Base-by-base conservation (phyloP, 2,888 invertebrate genomes). In the Caenorhabditis wallacei region DNA sequence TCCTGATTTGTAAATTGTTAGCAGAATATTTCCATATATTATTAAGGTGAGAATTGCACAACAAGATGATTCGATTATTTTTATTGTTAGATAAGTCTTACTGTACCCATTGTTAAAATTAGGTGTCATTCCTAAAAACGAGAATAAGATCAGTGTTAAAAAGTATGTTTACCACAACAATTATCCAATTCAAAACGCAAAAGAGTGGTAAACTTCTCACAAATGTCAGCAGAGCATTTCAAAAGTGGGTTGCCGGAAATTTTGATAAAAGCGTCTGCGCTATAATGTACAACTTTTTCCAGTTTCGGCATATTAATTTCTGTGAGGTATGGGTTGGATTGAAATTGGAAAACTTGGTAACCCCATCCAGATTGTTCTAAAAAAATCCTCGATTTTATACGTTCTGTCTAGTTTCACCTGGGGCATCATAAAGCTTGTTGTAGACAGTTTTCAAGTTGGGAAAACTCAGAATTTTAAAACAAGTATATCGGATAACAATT, bases 121-220 rank as follows among this genome's bases (percentile, higher is more conserved):
- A 1, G 78, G 69, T 11, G 70, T 51, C 3, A 63, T 11, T n/a
- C 61, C 59, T 78, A 10, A 61, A 57, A 59, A 72, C 16, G 30
- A 5, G 30, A 5, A 30, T n/a, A 30, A 2, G 7, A 26, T 13
- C 16, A 35, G 35, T 3, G 8, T 30, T 30, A 3, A 5, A 3
- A 30, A 30, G 8, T 30, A 8, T 30, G 3, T 30, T 30, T 16
- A 46, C 26, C 18, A 24, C 11, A 48, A 48, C 46, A 48, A 48
- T 7, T 13, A 18, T 48, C 46, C 18, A 71, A 2, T 20, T 61
- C 40, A 22, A 71, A 71, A 3, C 71, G 51, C 13, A 11, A 53
- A 0, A 61, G 59, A 1, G 18, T 51, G 0, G 13, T 18, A 1
- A 71, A 26, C 1, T 57, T 35, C 5, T 59, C 37, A 24, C 71